phyloP scores from a whole-genome alignment of 2,113 vertebrate genomes.

The Alethe diademata region DNA sequence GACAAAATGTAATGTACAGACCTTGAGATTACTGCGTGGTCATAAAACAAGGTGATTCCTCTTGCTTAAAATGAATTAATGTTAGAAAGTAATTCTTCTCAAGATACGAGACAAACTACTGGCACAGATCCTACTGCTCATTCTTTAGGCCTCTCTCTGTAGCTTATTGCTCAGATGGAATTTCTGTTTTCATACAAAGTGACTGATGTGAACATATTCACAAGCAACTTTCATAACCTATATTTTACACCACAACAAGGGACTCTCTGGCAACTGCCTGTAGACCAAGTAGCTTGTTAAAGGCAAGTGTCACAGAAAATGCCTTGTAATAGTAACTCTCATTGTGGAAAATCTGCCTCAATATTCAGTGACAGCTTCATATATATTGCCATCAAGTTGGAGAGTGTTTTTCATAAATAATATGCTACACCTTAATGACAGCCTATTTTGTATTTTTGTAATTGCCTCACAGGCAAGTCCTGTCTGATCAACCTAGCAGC shows the following conservation, averaged over 20 bases:
- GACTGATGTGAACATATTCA: constrained; percentile 41
- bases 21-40: constrained; percentile 54
- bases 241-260: constrained; percentile 53
- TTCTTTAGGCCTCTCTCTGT: constrained; percentile 14
- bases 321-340: neutral
- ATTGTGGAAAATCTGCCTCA: neutral
- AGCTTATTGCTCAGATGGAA: constrained; percentile 41
- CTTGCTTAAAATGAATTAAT: constrained; percentile 56
- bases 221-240: constrained; percentile 44
- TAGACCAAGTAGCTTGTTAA: neutral
- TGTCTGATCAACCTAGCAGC: neutral
- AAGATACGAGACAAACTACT: neutral
- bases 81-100: neutral
- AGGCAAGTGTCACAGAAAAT: neutral
- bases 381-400: neutral
- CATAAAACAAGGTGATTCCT: constrained; percentile 67
- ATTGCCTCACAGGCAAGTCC: neutral
- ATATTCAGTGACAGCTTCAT: neutral
- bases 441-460: neutral
- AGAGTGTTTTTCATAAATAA: neutral
- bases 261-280: constrained; percentile 42
- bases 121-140: neutral
- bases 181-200: constrained; percentile 62
- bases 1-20: constrained; percentile 33
- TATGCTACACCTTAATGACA: neutral